A percentile compares a stretch with the other conserved stretches of the same genome.
phyloP scores from a whole-genome alignment of 2,797 vertebrate genomes.

The Bovichtus variegatus region DNA sequence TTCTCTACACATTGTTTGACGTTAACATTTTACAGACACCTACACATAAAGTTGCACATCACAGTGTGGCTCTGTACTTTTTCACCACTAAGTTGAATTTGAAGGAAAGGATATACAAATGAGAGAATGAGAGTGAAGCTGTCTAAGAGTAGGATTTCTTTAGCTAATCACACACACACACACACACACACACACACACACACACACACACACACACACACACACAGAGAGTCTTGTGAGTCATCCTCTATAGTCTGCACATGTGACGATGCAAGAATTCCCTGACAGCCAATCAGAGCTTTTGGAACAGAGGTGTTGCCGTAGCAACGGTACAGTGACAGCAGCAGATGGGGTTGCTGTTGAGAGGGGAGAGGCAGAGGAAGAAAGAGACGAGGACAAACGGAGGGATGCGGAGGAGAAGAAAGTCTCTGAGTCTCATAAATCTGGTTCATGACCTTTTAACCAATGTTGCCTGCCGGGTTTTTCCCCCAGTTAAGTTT shows the following conservation, averaged over 20 bases:
- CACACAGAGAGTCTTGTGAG: conserved; percentile 42
- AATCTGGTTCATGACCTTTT: conserved; percentile 27
- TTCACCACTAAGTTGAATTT: not conserved
- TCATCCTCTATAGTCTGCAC: conserved; percentile 67
- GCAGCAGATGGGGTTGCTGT: conserved; percentile 64
- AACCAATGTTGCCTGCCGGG: not conserved
- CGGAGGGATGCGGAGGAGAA: not conserved
- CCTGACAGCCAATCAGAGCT: conserved; percentile 61
- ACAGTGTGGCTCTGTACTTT: not conserved
- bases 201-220: conserved; percentile 31
- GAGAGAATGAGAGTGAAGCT: not conserved
- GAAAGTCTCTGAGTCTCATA: not conserved
- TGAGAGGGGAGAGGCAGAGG: conserved; percentile 17
- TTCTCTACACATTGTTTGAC: too few relatives aligned
- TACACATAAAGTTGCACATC: not conserved
- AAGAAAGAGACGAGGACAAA: conserved; percentile 25
- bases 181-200: conserved; percentile 5
- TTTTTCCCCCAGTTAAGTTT: not conserved
- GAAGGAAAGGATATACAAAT: not conserved
- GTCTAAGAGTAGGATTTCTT: conserved; percentile 14
- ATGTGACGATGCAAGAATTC: conserved; percentile 68
- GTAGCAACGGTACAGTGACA: conserved; percentile 71
- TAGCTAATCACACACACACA: conserved; percentile 1
- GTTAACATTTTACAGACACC: conserved; percentile 21
- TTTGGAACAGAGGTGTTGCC: conserved; percentile 58